Conservation (phyloP, 2,113 vertebrate species). For the Vulpes ferrilata region DNA sequence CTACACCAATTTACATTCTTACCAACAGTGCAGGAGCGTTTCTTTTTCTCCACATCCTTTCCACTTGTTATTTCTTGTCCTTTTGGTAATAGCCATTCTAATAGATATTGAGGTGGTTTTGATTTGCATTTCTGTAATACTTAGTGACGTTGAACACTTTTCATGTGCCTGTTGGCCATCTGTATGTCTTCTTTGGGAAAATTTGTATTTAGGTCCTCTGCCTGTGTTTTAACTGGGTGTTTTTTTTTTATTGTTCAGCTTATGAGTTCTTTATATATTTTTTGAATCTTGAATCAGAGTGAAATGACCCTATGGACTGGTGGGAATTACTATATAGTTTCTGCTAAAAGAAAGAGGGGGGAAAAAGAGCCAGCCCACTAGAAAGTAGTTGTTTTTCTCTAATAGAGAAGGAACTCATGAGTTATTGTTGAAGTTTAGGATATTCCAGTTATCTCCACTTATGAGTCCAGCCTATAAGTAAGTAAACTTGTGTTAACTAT, state of each 20-base stretch:
- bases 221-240: not conserved
- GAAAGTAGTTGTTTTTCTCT: not conserved
- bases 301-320: not conserved
- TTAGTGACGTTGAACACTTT: not conserved
- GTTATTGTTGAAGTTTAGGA: constrained; percentile 30
- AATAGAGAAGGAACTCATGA: constrained; percentile 40
- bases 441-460: constrained; percentile 24
- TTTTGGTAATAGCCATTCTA: not conserved
- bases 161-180: not conserved
- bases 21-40: not conserved
- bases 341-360: not conserved
- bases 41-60: not conserved
- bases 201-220: not conserved
- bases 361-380: not conserved
- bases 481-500: not conserved
- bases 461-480: not conserved
- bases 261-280: not conserved
- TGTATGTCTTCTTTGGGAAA: not conserved
- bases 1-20: not conserved
- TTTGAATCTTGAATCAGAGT: constrained; percentile 61
- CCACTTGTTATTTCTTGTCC: not conserved
- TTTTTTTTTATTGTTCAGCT: not conserved
- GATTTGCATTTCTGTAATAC: not conserved
- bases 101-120: not conserved
- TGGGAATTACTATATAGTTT: constrained; percentile 36